Percentiles rank a stretch among this genome's conserved stretches.
Evolutionary conservation across 1,140 invertebrate species (phyloP).

Genomic region (Sinella curviseta): DNA sequence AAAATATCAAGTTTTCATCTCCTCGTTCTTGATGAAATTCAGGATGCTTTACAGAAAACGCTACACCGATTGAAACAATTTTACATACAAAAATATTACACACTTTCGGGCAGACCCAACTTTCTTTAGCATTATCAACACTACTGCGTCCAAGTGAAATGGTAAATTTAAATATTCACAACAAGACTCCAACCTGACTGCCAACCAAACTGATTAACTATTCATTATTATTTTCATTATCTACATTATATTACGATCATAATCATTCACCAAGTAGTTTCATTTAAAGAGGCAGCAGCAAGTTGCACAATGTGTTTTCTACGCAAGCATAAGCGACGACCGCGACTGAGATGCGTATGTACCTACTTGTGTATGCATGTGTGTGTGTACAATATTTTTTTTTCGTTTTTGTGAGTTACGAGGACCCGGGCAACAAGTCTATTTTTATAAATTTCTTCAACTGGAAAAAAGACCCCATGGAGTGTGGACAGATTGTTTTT

Average conservation of each 20-base stretch:
- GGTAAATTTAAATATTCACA: constrained; percentile 24
- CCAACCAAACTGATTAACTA: constrained; percentile 6
- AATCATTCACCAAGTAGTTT: neutral
- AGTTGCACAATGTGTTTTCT: neutral
- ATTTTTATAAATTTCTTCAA: constrained; percentile 34
- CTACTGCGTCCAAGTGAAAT: too few species aligned
- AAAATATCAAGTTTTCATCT: too few species aligned
- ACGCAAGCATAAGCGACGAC: neutral
- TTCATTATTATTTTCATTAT: constrained; percentile 18
- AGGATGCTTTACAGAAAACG: too few species aligned
- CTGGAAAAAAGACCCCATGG: constrained; percentile 39
- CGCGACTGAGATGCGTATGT: neutral
- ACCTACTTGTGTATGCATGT: neutral
- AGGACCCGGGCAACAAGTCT: constrained; percentile 25
- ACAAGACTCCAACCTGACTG: neutral
- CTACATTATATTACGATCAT: neutral
- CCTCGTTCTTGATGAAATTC: too few species aligned
- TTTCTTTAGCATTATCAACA: too few species aligned
- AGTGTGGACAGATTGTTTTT: constrained; percentile 49
- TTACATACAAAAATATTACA: too few species aligned
- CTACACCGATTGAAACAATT: too few species aligned
- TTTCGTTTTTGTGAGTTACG: constrained; percentile 12
- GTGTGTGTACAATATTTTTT: neutral
- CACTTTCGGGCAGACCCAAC: too few species aligned
- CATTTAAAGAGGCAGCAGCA: neutral